phyloP scores from a whole-genome alignment of 2,888 invertebrate genomes.

The Zygothrica quintamaculata region DNA sequence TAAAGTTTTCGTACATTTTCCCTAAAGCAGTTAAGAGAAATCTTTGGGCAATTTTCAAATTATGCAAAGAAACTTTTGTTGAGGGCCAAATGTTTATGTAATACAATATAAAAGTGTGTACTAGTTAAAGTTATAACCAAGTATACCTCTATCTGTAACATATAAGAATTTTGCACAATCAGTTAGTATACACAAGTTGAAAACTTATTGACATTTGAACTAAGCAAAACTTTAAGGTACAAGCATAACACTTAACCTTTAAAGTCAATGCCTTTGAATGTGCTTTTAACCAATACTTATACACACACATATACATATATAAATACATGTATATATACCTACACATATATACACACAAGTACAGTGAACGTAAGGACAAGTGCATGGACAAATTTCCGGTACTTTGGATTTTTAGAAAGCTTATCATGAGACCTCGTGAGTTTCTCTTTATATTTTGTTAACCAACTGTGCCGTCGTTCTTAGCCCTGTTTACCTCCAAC shows the following conservation, averaged over 20 bases:
- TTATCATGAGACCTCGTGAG: constrained; percentile 35
- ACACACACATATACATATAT: neutral
- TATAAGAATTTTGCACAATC: neutral
- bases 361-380: constrained; percentile 4
- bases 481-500: neutral
- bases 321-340: neutral
- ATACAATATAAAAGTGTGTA: too few species aligned
- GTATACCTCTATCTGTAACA: too few species aligned
- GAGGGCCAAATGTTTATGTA: too few species aligned
- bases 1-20: too few species aligned
- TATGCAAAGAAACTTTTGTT: too few species aligned
- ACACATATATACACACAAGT: neutral
- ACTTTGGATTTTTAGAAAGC: constrained; percentile 43
- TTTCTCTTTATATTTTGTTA: constrained; percentile 6
- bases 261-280: neutral
- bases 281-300: neutral
- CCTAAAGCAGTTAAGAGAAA: too few species aligned
- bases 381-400: constrained; percentile 44
- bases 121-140: too few species aligned
- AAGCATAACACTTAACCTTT: neutral
- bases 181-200: too few species aligned
- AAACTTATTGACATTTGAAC: neutral
- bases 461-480: neutral
- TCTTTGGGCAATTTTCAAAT: too few species aligned
- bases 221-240: neutral